Conservation (phyloP, 2,888 invertebrate species). For the Dorcus hopei region DNA sequence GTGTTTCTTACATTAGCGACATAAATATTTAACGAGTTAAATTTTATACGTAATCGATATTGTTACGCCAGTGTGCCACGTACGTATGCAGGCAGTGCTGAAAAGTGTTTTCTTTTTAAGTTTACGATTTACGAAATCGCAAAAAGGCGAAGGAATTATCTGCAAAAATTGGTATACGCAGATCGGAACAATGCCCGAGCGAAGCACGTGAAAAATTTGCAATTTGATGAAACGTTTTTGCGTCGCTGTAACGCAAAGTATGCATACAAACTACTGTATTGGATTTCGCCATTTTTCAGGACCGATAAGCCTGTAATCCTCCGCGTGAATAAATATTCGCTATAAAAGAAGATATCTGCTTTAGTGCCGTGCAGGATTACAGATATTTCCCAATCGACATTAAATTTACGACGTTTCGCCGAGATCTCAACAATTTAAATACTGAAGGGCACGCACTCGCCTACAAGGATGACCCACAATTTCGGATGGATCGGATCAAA, state of each 20-base stretch:
- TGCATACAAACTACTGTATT: constrained; percentile 40
- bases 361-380: constrained; percentile 38
- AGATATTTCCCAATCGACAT: constrained; percentile 39
- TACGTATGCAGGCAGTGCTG: too few relatives aligned
- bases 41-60: not conserved
- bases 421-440: constrained; percentile 15
- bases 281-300: constrained; percentile 38
- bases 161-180: not conserved
- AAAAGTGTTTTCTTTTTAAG: not conserved
- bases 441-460: not conserved
- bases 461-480: not conserved
- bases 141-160: not conserved
- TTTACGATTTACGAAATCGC: not conserved
- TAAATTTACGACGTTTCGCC: constrained; percentile 17
- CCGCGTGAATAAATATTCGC: constrained; percentile 43
- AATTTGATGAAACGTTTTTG: constrained; percentile 41
- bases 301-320: constrained; percentile 44
- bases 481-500: too few relatives aligned
- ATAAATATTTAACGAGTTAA: not conserved
- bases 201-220: constrained; percentile 40
- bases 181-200: constrained; percentile 11
- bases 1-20: not conserved
- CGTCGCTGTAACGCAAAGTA: constrained; percentile 27
- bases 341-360: constrained; percentile 42
- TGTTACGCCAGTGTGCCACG: not conserved